phyloP scores from a whole-genome alignment of 2,113 vertebrate species.

The Notothenia rossii region DNA sequence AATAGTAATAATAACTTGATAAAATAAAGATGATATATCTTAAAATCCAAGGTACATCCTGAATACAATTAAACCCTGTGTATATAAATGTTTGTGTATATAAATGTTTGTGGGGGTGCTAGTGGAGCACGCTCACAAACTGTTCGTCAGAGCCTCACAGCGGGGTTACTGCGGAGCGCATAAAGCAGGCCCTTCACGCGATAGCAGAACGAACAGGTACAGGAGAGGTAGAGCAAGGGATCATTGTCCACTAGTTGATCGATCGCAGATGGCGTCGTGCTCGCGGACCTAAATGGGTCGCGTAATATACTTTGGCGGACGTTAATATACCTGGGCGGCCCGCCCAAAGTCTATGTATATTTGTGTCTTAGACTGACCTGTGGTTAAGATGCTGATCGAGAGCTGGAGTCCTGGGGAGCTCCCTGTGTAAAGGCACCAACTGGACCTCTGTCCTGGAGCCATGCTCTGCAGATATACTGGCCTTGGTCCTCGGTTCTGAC shows the following conservation, averaged over 20 bases:
- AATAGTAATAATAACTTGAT: neutral
- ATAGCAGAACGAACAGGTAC: too few relatives aligned
- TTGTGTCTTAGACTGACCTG: constrained; percentile 67
- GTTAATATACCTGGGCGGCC: too few relatives aligned
- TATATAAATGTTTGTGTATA: neutral
- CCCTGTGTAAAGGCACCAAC: constrained; percentile 65
- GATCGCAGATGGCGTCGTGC: too few relatives aligned
- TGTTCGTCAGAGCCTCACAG: too few relatives aligned
- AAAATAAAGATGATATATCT: neutral
- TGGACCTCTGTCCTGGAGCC: constrained; percentile 67
- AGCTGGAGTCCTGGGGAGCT: constrained; percentile 58
- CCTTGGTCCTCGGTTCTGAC: constrained; percentile 83
- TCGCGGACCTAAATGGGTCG: too few relatives aligned
- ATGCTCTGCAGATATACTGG: constrained; percentile 82
- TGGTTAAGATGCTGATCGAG: constrained; percentile 64
- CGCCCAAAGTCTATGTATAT: neutral
- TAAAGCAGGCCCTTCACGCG: too few relatives aligned
- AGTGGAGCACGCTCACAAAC: too few relatives aligned
- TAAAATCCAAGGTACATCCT: neutral
- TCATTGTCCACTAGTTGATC: too few relatives aligned
- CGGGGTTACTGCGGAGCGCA: too few relatives aligned
- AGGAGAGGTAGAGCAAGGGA: too few relatives aligned
- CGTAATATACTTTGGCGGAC: too few relatives aligned
- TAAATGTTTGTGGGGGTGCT: too few relatives aligned
- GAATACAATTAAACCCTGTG: neutral